Base-by-base conservation (phyloP, 2,888 invertebrate species). In the Cheilosia grossa region DNA sequence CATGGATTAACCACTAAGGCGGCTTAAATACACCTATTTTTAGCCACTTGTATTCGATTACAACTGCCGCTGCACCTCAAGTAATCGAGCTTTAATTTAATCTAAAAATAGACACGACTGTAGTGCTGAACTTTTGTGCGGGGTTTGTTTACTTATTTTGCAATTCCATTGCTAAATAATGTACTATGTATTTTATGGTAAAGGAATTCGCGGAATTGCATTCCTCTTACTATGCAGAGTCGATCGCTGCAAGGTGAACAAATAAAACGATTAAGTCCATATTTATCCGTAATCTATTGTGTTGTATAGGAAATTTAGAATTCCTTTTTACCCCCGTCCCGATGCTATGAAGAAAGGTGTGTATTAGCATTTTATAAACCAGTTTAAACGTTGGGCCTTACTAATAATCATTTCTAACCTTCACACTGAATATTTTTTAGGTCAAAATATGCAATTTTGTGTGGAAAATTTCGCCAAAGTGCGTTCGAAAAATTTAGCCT, bases 21-120 rank as follows among this genome's bases (percentile, higher is more conserved):
- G 37, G 44, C 15, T 2, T 54, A 24, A 54, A 33, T 19, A 51
- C n/a, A 21, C 5, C 21, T 54, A 15, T n/a, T 1, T 21, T 44
- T 53, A 27, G 19, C 42, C n/a, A 17, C 44, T 17, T 44, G 9
- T 64, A 17, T 54, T 56, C n/a, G 10, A 54, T 44, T 61, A 44
- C 59, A 51, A 44, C 17, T 21, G 24, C 33, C 10, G 64, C 42
- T 72, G 70, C 56, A 61, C 15, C 33, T 70, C 21, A 69, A 54
- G 37, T 33, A 64, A 72, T 59, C 51, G 33, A 30, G 42, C 66
- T 73, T 44, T 72, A 73, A 59, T 73, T 66, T 19, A 17, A 53
- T 80, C 66, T 73, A 73, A 73, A 80, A 66, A 80, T 80, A 80
- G 73, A 44, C 27, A 42, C 17, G 37, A 37, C 37, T 37, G 13